Evolutionary conservation across 2,888 invertebrate species (phyloP).

Genomic region (Euphydryas editha): DNA sequence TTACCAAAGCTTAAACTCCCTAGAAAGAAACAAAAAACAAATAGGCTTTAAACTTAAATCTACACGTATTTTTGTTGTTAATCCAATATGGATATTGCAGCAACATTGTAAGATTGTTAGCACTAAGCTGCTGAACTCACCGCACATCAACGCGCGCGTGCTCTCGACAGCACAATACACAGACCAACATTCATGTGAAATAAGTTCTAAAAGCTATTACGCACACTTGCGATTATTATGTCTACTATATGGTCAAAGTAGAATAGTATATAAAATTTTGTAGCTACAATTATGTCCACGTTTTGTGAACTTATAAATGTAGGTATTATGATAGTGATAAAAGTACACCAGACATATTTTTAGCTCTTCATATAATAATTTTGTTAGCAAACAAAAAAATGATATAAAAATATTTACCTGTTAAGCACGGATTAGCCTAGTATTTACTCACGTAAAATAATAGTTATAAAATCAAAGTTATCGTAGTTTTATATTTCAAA

Average conservation of each 20-base stretch:
- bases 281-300: too few species aligned
- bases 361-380: too few species aligned
- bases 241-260: neutral
- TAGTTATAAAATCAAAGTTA: too few species aligned
- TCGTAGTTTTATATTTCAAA: too few species aligned
- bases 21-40: neutral
- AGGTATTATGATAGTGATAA: too few species aligned
- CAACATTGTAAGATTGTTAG: conserved; percentile 22
- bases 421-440: too few species aligned
- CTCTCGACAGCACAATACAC: conserved; percentile 60
- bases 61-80: neutral
- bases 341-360: too few species aligned
- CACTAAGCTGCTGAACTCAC: conserved; percentile 41
- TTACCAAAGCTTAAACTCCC: neutral
- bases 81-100: conserved; percentile 10
- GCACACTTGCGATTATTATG: conserved; percentile 47
- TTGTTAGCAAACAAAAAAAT: too few species aligned
- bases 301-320: too few species aligned
- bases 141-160: conserved; percentile 53
- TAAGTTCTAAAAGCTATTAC: conserved; percentile 42
- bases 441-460: too few species aligned
- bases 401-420: too few species aligned
- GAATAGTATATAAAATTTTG: too few species aligned
- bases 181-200: conserved; percentile 54
- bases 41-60: neutral